Base-by-base conservation (phyloP, 2,888 invertebrate genomes). In the Eumacrocentrus americanus region DNA sequence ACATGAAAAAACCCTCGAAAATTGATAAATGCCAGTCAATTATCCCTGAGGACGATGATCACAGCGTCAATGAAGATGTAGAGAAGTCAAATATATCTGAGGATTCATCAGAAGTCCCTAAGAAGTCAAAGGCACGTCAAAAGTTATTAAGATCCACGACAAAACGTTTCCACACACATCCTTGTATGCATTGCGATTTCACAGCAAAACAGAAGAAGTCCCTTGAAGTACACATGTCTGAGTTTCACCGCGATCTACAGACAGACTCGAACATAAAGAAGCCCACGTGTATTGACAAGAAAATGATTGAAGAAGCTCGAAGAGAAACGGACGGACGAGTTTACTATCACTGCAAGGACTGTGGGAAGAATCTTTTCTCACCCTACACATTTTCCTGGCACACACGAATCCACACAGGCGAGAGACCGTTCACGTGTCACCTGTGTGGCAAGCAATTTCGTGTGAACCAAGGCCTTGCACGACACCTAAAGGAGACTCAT, bases 391-490 rank as follows among this genome's bases (percentile, higher is more conserved):
- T 85, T 71, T 77, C 84, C 42, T 86, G 85, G 81, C 89, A 89
- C 72, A 81, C 83, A 72, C 82, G 88, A 11, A 88, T 88, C 57
- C 88, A 89, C 73, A 86, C 88, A 5, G 88, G 88, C 1, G 88
- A 88, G 77, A 82, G 86, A 47, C 87, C 88, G 1, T 88, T 85
- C 76, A 85, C 87, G 1, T 89, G 89, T 71, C 87, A 89, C 74
- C 72, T 87, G 16, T 89, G 89, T 74, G 88, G 88, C 2, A 87
- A 87, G 68, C 85, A 85, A 72, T 89, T 89, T 78, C 82, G 88
- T 18, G 85, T 88, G n/a, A 86, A 86, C 12, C 85, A 85, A 76
- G 88, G 88, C 0, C 77, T 89, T 22, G 84, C 84, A 46, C 81
- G 88, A 1, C 89, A 89, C 71, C 70, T 88, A 20, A 82, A 84